Conservation (phyloP, 2,888 invertebrate species). For the Chelonus formosanus region DNA sequence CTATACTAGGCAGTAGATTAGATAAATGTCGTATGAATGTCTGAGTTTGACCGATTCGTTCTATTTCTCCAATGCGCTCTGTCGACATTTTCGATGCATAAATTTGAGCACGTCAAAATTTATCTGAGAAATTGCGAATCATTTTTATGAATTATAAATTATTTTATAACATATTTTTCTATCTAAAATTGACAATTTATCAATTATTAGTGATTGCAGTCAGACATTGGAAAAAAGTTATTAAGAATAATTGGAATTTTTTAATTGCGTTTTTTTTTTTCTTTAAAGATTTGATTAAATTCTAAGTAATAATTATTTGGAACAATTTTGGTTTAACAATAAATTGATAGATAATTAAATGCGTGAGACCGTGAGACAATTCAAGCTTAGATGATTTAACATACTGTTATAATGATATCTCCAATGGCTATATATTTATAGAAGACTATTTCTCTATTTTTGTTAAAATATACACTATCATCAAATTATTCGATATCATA, state of each 20-base stretch:
- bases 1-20: slow-evolving; percentile 41
- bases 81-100: slow-evolving; percentile 9
- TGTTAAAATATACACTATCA: neutral
- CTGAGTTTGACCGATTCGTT: slow-evolving; percentile 33
- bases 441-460: neutral
- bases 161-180: neutral
- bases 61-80: slow-evolving; percentile 17
- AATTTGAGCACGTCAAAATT: neutral
- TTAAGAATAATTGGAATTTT: too few species aligned
- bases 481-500: neutral
- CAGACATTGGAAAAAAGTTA: too few species aligned
- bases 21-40: slow-evolving; percentile 28
- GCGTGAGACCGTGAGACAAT: neutral
- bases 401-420: neutral
- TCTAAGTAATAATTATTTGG: too few species aligned
- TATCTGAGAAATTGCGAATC: slow-evolving; percentile 4
- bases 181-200: too few species aligned
- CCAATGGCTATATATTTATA: neutral
- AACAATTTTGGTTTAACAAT: too few species aligned
- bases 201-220: too few species aligned
- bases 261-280: too few species aligned
- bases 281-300: too few species aligned
- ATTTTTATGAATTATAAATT: slow-evolving; percentile 24
- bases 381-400: neutral
- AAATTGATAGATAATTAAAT: too few species aligned